A percentile compares a stretch with the other conserved stretches of the same genome.
Evolutionary conservation across 2,888 invertebrate genomes (phyloP).

Genomic region (Epistrophella euchroma): DNA sequence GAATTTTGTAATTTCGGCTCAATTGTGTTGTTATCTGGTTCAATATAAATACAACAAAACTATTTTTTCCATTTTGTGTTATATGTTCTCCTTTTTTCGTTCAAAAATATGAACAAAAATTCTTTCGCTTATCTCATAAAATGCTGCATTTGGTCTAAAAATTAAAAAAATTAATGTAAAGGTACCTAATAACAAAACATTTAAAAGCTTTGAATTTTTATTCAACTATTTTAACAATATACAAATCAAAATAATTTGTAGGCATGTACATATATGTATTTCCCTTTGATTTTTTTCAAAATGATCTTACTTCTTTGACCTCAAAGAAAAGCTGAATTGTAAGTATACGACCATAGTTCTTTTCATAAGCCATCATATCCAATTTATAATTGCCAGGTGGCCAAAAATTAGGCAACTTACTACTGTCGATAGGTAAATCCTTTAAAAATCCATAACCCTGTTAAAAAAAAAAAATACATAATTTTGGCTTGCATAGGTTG

Average conservation of each 20-base stretch:
- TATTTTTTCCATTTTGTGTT: no score
- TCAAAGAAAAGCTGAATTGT: constrained; percentile 10
- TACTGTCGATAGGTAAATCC: neutral
- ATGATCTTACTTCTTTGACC: neutral
- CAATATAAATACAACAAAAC: no score
- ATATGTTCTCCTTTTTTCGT: no score
- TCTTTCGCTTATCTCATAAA: no score
- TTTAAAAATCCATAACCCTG: constrained; percentile 18
- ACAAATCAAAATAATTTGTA: no score
- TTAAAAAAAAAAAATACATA: neutral
- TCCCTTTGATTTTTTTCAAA: neutral
- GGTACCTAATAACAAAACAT: neutral
- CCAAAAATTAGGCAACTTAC: neutral
- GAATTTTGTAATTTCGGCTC: no score
- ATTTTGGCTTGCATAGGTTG: neutral
- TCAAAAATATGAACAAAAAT: no score
- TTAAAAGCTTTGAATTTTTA: neutral
- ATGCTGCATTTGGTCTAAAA: no score
- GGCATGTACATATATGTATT: no score
- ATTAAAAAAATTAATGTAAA: no score
- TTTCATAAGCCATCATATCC: constrained; percentile 6
- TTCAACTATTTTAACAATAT: no score
- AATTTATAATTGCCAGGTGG: constrained; percentile 7
- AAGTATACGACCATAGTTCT: neutral
- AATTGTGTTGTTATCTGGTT: no score